These are phyloP conservation scores for Adelges cooleyi DNA, from an alignment of 1,140 invertebrate species.

Conservation along the genomic window DNA sequence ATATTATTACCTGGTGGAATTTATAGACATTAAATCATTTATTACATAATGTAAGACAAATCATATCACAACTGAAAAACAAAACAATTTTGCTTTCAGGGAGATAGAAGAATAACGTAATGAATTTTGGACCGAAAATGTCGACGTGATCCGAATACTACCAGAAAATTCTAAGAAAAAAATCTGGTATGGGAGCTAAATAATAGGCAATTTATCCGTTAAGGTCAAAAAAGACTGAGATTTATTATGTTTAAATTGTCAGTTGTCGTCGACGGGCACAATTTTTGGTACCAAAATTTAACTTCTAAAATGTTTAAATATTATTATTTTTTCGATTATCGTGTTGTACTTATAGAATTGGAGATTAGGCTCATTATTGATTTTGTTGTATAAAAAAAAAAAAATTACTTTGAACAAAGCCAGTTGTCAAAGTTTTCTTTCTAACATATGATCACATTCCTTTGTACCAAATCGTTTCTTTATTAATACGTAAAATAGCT, in stretches of 20 bases:
- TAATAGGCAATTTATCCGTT: constrained; percentile 12
- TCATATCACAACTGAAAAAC: constrained; percentile 15
- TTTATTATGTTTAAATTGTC: constrained; percentile 20
- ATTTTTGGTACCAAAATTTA: constrained; percentile 4
- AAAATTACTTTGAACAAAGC: too few species aligned
- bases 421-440: too few species aligned
- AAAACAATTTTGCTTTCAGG: constrained; percentile 27
- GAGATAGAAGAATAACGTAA: constrained; percentile 24
- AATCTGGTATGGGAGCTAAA: constrained; percentile 19
- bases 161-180: constrained; percentile 18
- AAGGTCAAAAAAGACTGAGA: constrained; percentile 27
- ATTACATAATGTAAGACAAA: background rate
- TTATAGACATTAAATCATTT: background rate
- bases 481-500: too few species aligned
- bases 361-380: too few species aligned
- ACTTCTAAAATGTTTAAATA: background rate
- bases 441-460: too few species aligned
- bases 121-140: constrained; percentile 4
- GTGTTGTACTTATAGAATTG: too few species aligned
- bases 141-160: constrained; percentile 18
- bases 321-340: too few species aligned
- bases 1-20: constrained; percentile 24
- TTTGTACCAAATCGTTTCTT: too few species aligned
- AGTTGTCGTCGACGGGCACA: background rate
- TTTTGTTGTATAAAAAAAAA: too few species aligned